Percentiles rank a stretch among this genome's conserved stretches.
Conservation (phyloP, 2,797 vertebrate genomes). For the Chiloscyllium punctatum region DNA sequence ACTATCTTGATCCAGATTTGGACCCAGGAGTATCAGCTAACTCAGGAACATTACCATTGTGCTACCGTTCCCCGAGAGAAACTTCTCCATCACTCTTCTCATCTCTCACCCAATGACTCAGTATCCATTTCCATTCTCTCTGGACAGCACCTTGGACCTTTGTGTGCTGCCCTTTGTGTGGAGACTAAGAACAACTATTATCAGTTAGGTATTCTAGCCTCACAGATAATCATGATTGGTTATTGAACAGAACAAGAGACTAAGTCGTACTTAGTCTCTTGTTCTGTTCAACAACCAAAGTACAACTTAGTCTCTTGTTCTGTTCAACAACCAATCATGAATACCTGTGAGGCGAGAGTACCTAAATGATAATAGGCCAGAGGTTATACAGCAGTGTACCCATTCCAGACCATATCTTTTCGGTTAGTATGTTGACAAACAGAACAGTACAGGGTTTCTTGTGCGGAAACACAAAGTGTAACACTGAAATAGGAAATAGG, state of each 20-base stretch:
- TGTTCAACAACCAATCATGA: not conserved
- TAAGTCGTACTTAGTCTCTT: not conserved
- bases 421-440: not conserved
- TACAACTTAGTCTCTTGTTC: no score
- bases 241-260: not conserved
- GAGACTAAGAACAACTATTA: not conserved
- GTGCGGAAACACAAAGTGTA: not conserved
- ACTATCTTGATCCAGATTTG: no score
- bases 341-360: not conserved
- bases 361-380: not conserved
- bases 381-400: not conserved
- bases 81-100: not conserved
- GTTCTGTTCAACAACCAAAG: conserved; percentile 5
- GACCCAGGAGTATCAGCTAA: no score
- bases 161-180: not conserved
- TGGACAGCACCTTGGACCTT: not conserved
- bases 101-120: not conserved
- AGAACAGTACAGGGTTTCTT: not conserved
- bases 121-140: not conserved
- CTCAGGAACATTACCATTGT: no score
- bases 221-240: not conserved
- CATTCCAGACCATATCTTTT: not conserved
- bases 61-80: no score
- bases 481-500: not conserved
- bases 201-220: not conserved